These are phyloP conservation scores for Leptinotarsa peninsularis DNA, from an alignment of 2,888 invertebrate species.

Conservation along the genomic window DNA sequence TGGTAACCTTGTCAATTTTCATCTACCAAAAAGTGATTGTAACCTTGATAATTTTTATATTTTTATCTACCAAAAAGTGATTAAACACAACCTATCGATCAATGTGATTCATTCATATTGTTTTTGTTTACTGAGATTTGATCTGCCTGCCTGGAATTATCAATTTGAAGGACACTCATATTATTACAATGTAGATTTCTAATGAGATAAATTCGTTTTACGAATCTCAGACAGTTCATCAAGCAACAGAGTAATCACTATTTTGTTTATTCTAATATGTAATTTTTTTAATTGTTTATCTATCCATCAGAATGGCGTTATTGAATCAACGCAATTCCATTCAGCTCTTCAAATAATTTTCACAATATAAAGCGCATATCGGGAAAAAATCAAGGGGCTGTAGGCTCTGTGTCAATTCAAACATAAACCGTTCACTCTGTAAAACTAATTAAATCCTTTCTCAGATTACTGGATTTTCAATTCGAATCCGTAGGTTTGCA, in stretches of 20 bases:
- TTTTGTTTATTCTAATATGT: too few relatives aligned
- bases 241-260: too few relatives aligned
- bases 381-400: neutral
- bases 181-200: neutral
- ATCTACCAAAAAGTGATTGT: neutral
- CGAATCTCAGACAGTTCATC: too few relatives aligned
- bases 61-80: neutral
- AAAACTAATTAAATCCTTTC: constrained; percentile 6
- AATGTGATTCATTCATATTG: neutral
- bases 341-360: neutral
- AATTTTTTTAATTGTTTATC: too few relatives aligned
- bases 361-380: neutral
- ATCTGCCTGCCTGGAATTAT: neutral
- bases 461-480: neutral
- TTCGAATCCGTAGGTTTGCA: too few relatives aligned
- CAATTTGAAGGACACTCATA: neutral
- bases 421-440: neutral
- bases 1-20: neutral
- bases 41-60: neutral
- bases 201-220: too few relatives aligned
- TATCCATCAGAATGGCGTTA: too few relatives aligned
- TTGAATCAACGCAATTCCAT: neutral
- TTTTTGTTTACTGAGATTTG: neutral
- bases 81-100: neutral
- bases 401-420: neutral